Evolutionary conservation across 2,888 invertebrate species (phyloP).

Genomic region (Cantharis lateralis): DNA sequence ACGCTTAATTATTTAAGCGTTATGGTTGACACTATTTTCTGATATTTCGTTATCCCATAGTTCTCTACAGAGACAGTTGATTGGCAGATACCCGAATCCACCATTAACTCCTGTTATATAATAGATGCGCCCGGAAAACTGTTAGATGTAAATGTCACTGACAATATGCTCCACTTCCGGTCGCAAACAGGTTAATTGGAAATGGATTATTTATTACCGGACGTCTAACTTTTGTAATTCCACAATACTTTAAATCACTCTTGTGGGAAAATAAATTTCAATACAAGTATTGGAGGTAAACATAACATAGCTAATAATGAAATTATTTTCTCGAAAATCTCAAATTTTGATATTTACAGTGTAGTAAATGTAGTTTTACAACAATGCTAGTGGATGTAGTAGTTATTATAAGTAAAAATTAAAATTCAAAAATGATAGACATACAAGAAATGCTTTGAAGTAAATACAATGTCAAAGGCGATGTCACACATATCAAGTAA

Average conservation of each 20-base stretch:
- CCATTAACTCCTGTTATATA: slow-evolving; percentile 52
- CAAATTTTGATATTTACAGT: neutral
- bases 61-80: slow-evolving; percentile 42
- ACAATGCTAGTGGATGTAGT: too few relatives aligned
- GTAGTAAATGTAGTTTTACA: neutral
- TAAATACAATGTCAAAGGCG: too few relatives aligned
- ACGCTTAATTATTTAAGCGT: slow-evolving; percentile 17
- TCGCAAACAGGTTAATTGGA: slow-evolving; percentile 42
- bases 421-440: too few relatives aligned
- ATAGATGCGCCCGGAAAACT: slow-evolving; percentile 46
- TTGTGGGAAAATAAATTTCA: slow-evolving; percentile 5
- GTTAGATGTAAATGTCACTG: slow-evolving; percentile 47
- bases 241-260: slow-evolving; percentile 16
- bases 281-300: neutral
- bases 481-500: too few relatives aligned
- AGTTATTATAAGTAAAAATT: too few relatives aligned
- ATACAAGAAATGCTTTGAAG: too few relatives aligned
- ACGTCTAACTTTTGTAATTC: slow-evolving; percentile 31
- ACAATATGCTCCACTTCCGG: slow-evolving; percentile 35
- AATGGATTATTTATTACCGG: slow-evolving; percentile 42
- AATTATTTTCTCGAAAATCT: neutral
- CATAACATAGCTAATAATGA: neutral
- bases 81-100: slow-evolving; percentile 51
- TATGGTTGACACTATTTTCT: slow-evolving; percentile 14
- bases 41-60: slow-evolving; percentile 19